These are phyloP conservation scores for Cactoblastis cactorum DNA, from an alignment of 2,888 invertebrate genomes.

Conservation along the genomic window DNA sequence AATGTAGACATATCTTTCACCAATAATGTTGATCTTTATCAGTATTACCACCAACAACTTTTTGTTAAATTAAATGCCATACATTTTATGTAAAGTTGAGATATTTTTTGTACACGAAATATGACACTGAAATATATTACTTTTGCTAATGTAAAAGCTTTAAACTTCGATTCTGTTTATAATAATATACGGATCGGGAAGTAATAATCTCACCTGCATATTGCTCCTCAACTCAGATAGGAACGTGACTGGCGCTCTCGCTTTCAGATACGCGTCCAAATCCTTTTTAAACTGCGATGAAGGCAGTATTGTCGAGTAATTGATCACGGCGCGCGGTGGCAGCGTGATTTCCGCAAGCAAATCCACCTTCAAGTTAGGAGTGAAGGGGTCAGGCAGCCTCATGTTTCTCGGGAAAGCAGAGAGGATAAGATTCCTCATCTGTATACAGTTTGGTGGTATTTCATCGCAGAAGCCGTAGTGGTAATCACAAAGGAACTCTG, in stretches of 20 bases:
- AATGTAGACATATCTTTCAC: no score
- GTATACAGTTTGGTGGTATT: slow-evolving; percentile 99
- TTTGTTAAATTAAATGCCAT: no score
- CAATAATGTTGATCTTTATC: no score
- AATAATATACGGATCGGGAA: no score
- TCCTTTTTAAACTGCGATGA: slow-evolving; percentile 95
- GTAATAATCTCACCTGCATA: slow-evolving; percentile 82
- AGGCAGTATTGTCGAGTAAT: slow-evolving; percentile 92
- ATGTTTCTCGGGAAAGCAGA: slow-evolving; percentile 99
- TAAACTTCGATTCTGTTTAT: no score
- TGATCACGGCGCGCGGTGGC: slow-evolving; percentile 93
- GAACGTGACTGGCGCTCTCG: slow-evolving; percentile 96
- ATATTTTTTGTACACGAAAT: no score
- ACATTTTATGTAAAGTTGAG: no score
- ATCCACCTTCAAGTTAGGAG: slow-evolving; percentile 97
- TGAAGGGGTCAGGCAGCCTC: slow-evolving; percentile 99
- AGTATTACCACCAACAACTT: no score
- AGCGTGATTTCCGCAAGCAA: slow-evolving; percentile 92
- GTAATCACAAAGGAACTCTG: slow-evolving; percentile 99
- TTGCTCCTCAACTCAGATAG: slow-evolving; percentile 94
- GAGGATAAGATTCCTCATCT: slow-evolving; percentile 98
- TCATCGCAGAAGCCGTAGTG: slow-evolving; percentile 99
- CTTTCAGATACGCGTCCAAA: slow-evolving; percentile 97
- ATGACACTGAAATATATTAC: no score
- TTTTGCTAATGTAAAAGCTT: no score